Conservation (phyloP, 2,888 invertebrate genomes). For the Eilema depressum region DNA sequence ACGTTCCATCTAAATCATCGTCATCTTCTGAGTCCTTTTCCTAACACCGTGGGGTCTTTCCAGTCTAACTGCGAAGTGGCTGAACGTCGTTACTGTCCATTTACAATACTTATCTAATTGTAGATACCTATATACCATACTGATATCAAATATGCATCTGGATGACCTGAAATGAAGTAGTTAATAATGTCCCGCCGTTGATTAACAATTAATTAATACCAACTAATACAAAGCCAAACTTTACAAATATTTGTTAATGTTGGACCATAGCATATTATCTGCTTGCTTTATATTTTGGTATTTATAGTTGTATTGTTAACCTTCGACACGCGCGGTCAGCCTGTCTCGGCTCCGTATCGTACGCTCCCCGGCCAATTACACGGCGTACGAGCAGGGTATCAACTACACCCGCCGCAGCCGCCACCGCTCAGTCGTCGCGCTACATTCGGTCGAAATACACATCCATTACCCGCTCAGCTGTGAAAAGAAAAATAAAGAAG, state of each 20-base stretch:
- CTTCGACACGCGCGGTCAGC: slow-evolving; percentile 75
- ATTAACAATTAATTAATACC: slow-evolving; percentile 67
- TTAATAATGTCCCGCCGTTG: slow-evolving; percentile 33
- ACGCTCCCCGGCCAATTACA: slow-evolving; percentile 70
- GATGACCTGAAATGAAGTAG: too few species aligned
- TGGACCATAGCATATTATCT: slow-evolving; percentile 63
- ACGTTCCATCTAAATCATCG: not conserved
- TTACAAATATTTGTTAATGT: slow-evolving; percentile 61
- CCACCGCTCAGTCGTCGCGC: slow-evolving; percentile 69
- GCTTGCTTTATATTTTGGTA: slow-evolving; percentile 61
- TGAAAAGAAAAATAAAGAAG: slow-evolving; percentile 57
- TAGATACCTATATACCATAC: too few species aligned
- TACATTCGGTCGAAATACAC: slow-evolving; percentile 66
- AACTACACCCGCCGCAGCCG: slow-evolving; percentile 46
- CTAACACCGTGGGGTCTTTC: too few species aligned
- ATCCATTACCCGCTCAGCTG: slow-evolving; percentile 55
- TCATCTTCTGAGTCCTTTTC: too few species aligned
- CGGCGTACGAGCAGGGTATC: slow-evolving; percentile 65
- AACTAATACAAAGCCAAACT: slow-evolving; percentile 65
- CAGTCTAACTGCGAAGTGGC: too few species aligned
- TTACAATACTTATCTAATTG: too few species aligned
- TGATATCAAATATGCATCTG: too few species aligned
- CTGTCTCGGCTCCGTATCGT: slow-evolving; percentile 56
- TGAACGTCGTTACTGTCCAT: too few species aligned
- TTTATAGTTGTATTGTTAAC: slow-evolving; percentile 62